phyloP scores from a whole-genome alignment of 2,888 invertebrate genomes.

The Cryptophagus acutangulus region DNA sequence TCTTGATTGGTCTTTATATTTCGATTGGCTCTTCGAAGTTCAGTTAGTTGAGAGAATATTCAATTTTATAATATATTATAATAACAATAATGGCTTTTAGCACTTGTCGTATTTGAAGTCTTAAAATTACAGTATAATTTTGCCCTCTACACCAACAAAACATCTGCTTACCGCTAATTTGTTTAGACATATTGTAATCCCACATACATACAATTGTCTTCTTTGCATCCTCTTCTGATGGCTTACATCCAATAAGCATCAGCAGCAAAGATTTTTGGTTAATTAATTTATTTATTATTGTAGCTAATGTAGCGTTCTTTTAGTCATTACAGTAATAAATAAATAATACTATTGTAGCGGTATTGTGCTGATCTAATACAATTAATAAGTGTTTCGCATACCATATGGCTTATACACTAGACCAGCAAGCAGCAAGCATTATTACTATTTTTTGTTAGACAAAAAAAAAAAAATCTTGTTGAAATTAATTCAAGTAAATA shows the following conservation, averaged over 20 bases:
- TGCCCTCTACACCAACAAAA: background rate
- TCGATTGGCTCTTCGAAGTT: too few relatives aligned
- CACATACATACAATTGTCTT: background rate
- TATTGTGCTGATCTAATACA: slow-evolving; percentile 6
- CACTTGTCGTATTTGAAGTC: too few relatives aligned
- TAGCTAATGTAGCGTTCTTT: background rate
- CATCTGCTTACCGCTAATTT: slow-evolving; percentile 5
- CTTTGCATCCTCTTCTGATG: too few relatives aligned
- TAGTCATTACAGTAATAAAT: background rate
- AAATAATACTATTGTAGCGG: slow-evolving; percentile 6
- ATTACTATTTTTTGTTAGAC: too few relatives aligned
- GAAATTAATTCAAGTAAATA: too few relatives aligned
- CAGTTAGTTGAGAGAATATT: too few relatives aligned
- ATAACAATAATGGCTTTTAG: too few relatives aligned
- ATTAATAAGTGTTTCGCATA: slow-evolving; percentile 3
- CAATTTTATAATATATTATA: too few relatives aligned
- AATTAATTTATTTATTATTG: background rate
- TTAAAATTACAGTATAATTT: background rate
- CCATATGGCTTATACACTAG: slow-evolving; percentile 6
- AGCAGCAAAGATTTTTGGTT: background rate
- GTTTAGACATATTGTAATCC: slow-evolving; percentile 3
- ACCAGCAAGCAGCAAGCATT: too few relatives aligned
- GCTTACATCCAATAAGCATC: background rate
- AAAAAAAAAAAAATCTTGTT: too few relatives aligned
- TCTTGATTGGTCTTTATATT: too few relatives aligned